A percentile compares a stretch with the other conserved stretches of the same genome.
phyloP scores from a whole-genome alignment of 2,797 vertebrate species.

The Loris lydekkerianus region DNA sequence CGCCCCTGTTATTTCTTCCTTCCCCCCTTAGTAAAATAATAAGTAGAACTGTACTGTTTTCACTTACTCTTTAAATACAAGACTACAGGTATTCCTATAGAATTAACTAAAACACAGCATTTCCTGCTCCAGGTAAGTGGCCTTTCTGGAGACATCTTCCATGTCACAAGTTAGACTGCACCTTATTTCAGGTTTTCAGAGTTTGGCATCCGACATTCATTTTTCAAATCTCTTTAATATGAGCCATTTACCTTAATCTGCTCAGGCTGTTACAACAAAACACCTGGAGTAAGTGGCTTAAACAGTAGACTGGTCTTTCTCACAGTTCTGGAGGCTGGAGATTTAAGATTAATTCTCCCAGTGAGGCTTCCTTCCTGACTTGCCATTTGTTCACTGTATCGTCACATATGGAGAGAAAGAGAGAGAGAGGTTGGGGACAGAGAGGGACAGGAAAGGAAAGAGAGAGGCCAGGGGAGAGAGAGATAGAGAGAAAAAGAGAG shows the following conservation, averaged over 20 bases:
- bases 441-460: not conserved
- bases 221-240: not conserved
- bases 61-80: not conserved
- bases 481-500: not conserved
- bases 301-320: not conserved
- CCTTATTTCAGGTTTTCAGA: not conserved
- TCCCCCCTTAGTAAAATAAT: not conserved
- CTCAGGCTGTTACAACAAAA: not conserved
- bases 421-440: not conserved
- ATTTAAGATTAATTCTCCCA: not conserved
- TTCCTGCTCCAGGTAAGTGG: rapidly evolving
- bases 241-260: not conserved
- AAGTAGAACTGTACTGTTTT: not conserved
- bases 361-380: not conserved
- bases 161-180: not conserved
- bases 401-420: not conserved
- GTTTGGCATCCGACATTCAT: not conserved
- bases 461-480: not conserved
- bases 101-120: not conserved
- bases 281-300: not conserved
- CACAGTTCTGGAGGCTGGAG: not conserved
- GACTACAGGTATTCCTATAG: not conserved
- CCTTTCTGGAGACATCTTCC: not conserved
- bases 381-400: not conserved
- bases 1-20: not conserved